phyloP scores from a whole-genome alignment of 1,140 invertebrate species.

The Euwallacea similis region DNA sequence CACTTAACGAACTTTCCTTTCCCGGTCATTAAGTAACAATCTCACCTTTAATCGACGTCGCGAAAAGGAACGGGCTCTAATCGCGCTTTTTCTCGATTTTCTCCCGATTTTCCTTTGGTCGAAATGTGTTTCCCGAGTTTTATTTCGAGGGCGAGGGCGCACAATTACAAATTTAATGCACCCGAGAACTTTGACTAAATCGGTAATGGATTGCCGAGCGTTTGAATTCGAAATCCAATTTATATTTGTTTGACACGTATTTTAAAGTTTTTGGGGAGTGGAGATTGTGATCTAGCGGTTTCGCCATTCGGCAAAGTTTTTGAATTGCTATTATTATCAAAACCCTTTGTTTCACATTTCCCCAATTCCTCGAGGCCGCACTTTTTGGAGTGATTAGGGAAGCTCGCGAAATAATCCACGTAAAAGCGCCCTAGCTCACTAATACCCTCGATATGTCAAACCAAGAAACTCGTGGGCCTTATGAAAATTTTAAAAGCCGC shows the following conservation, averaged over 20 bases:
- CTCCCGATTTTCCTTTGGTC: conserved; percentile 20
- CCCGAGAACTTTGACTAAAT: conserved; percentile 27
- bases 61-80: conserved; percentile 12
- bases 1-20: conserved; percentile 41
- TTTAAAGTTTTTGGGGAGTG: background rate
- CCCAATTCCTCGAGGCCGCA: too few relatives aligned
- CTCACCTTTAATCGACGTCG: conserved; percentile 36
- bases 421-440: background rate
- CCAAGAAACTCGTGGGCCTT: background rate
- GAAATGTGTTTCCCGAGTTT: conserved; percentile 31
- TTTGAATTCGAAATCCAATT: conserved; percentile 21
- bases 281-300: too few relatives aligned
- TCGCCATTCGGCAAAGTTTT: background rate
- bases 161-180: conserved; percentile 35
- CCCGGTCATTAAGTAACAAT: conserved; percentile 40
- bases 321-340: background rate
- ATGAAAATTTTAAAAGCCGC: conserved; percentile 26
- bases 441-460: conserved; percentile 10
- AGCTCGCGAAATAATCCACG: too few relatives aligned
- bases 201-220: conserved; percentile 28
- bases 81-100: conserved; percentile 28
- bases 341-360: background rate
- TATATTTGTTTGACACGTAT: conserved; percentile 21
- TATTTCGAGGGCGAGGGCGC: conserved; percentile 17
- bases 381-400: too few relatives aligned